Conservation (phyloP, 1,140 invertebrate genomes). For the Nautilus pompilius region DNA sequence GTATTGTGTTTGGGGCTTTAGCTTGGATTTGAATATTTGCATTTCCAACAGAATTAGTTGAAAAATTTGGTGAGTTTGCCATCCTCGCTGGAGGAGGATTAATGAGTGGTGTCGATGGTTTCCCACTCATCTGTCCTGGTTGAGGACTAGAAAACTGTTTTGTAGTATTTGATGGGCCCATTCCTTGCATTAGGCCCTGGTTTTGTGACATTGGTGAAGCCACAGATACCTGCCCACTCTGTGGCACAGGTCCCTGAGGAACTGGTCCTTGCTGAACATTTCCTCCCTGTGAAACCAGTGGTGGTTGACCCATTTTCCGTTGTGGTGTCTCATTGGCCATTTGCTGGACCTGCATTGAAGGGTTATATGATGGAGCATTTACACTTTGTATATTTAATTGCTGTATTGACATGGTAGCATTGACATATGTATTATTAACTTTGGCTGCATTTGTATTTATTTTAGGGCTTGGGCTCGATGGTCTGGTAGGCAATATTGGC, state of each 20-base stretch:
- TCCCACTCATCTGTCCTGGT: not conserved
- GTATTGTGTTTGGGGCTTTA: conserved; percentile 94
- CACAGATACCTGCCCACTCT: not conserved
- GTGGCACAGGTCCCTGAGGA: conserved; percentile 1
- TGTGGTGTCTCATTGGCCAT: conserved; percentile 35
- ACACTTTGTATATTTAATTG: conserved; percentile 60
- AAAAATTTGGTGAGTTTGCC: conserved; percentile 18
- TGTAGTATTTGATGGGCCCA: not conserved
- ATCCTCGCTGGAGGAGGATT: conserved; percentile 8
- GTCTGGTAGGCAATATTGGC: no score
- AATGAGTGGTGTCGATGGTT: no score
- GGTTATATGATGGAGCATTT: conserved; percentile 26
- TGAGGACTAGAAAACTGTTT: not conserved
- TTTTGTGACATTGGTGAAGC: not conserved
- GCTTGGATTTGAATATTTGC: conserved; percentile 75
- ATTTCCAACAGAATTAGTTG: conserved; percentile 40
- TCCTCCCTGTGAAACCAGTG: not conserved
- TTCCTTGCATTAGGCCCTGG: not conserved
- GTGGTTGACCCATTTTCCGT: conserved; percentile 12
- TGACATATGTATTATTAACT: conserved; percentile 60
- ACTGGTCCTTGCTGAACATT: not conserved
- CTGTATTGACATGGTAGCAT: conserved; percentile 60
- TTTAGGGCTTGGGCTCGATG: conserved; percentile 13
- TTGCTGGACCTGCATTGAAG: conserved; percentile 47
- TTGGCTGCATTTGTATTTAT: conserved; percentile 49